Base-by-base conservation (phyloP, 2,797 vertebrate genomes). In the Knipowitschia caucasica region DNA sequence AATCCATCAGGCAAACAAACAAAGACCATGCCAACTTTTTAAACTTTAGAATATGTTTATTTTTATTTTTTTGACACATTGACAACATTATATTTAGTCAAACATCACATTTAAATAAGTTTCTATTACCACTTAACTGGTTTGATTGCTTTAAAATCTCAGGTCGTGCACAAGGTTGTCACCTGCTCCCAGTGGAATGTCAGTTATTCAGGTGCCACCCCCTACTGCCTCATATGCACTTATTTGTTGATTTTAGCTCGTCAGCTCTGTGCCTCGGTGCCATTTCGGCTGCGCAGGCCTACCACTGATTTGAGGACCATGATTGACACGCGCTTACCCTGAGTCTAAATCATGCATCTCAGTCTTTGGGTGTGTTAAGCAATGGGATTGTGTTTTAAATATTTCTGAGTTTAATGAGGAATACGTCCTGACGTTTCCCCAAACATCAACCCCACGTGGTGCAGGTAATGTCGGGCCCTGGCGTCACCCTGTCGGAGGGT, bases 401-500 rank as follows among this genome's bases (percentile, higher is more conserved):
- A n/a, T n/a, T n/a, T n/a, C n/a, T 50, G 44, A 55, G 6, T 59
- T 67, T 52, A 17, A 73, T 81, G 1, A 84, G 81, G 85, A 62
- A 85, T 88, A 78, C 89, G 90, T 88, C 14, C 31, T 89, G 84
- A 84, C 69, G 77, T 84, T 76, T 83, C 81, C 6, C 4, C 39
- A 36, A 81, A 61, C 53, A 23, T 31, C 56, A 73, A 74, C 70
- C 72, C 77, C 54, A 54, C 67, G 62, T 66, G 81, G 71, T 71
- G 70, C 72, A 27, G 78, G 85, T 94, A 92, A 94, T 91, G 91
- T 95, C 91, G 92, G 70, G 75, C 54, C 56, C 77, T 82, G 93
- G 93, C 93, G 93, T 94, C 93, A 81, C 83, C 73, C 78, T 89
- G 93, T 91, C 94, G 90, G 90, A 90, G 78, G 78, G 80, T 84